phyloP scores from a whole-genome alignment of 2,888 invertebrate species.

The Microctonus aethiopoides region DNA sequence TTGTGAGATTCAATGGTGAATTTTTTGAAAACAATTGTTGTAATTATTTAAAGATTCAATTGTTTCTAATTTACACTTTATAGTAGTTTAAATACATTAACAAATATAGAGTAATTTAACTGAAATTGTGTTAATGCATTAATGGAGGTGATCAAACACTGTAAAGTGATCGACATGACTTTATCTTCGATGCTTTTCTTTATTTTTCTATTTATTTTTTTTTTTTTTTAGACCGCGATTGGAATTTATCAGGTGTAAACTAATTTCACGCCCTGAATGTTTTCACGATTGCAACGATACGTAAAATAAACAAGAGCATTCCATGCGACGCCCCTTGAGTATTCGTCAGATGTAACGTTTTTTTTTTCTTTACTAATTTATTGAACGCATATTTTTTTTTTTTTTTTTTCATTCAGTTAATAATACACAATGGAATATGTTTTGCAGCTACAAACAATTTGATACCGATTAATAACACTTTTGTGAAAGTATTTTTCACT shows the following conservation, averaged over 20 bases:
- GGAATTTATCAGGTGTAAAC: constrained; percentile 17
- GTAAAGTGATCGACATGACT: neutral
- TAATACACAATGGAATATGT: neutral
- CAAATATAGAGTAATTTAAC: no score
- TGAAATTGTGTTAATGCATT: no score
- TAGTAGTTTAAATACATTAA: no score
- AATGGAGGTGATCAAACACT: neutral
- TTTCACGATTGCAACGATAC: constrained; percentile 9
- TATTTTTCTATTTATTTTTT: neutral
- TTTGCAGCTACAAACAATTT: no score
- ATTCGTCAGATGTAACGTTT: neutral
- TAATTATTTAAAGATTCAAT: no score
- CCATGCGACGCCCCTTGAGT: neutral
- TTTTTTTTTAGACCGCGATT: neutral
- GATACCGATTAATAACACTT: no score
- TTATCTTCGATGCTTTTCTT: neutral
- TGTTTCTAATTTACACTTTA: no score
- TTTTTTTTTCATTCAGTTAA: neutral
- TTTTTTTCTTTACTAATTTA: neutral
- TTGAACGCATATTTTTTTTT: no score
- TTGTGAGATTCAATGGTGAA: no score
- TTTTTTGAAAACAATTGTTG: no score
- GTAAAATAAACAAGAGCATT: neutral
- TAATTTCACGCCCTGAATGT: constrained; percentile 50
- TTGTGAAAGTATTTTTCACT: no score